phyloP scores from a whole-genome alignment of 1,140 invertebrate species.

The Latrodectus geometricus region DNA sequence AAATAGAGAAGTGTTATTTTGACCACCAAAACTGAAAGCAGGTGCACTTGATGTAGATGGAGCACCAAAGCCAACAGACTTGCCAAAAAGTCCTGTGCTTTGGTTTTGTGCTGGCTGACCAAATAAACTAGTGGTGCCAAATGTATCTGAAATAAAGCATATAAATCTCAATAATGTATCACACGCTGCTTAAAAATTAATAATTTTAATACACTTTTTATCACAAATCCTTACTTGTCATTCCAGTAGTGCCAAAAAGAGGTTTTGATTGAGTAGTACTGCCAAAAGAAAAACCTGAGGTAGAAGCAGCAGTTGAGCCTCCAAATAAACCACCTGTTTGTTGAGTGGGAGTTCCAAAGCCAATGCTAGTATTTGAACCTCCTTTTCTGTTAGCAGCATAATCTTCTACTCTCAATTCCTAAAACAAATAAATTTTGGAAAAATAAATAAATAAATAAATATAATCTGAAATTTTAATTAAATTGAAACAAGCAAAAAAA shows the following conservation, averaged over 20 bases:
- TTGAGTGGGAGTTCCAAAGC: conserved; percentile 64
- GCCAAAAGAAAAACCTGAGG: conserved; percentile 63
- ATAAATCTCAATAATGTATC: neutral
- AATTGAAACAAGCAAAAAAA: too few species aligned
- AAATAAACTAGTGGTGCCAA: conserved; percentile 56
- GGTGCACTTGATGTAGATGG: conserved; percentile 64
- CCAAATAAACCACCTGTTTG: conserved; percentile 64
- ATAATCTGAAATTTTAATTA: too few species aligned
- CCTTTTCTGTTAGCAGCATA: conserved; percentile 91
- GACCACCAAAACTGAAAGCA: conserved; percentile 58
- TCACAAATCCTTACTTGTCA: conserved; percentile 30
- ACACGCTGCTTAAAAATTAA: too few species aligned
- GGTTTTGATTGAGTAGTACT: conserved; percentile 67
- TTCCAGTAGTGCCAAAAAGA: conserved; percentile 66
- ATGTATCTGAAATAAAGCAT: conserved; percentile 26
- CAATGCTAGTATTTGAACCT: conserved; percentile 64
- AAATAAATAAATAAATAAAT: too few species aligned
- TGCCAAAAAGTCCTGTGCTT: conserved; percentile 62
- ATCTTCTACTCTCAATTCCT: conserved; percentile 91
- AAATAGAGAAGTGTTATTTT: conserved; percentile 65
- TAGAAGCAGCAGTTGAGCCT: conserved; percentile 58
- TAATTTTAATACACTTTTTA: neutral
- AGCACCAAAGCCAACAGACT: conserved; percentile 65
- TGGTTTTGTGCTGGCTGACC: conserved; percentile 58
- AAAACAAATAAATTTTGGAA: neutral